Conservation (phyloP, 2,888 invertebrate genomes). For the Archips crataeganus region DNA sequence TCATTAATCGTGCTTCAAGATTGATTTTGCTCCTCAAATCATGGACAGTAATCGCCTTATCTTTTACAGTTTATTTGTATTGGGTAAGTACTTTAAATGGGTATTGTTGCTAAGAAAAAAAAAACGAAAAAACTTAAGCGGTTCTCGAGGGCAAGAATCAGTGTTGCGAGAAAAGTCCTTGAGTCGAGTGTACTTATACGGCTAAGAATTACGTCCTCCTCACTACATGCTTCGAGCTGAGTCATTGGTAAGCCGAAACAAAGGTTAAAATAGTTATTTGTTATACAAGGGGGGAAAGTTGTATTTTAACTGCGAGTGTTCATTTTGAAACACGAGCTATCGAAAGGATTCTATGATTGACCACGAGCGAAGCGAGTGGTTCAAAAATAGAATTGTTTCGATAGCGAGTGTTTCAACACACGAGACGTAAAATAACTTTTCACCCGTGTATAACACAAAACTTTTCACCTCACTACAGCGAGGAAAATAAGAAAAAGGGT, state of each 20-base stretch:
- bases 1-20: conserved; percentile 8
- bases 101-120: background rate
- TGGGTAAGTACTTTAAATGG: background rate
- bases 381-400: too few species aligned
- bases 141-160: conserved; percentile 1
- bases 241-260: background rate
- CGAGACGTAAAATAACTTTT: too few species aligned
- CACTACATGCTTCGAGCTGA: background rate
- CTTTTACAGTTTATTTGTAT: background rate
- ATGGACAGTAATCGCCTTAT: conserved; percentile 8
- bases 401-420: too few species aligned
- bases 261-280: too few species aligned
- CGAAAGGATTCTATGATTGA: too few species aligned
- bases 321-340: too few species aligned
- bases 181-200: background rate
- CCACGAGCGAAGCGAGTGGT: too few species aligned
- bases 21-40: conserved; percentile 14
- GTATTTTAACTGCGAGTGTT: too few species aligned
- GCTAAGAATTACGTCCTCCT: background rate
- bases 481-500: too few species aligned
- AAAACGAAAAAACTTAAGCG: conserved; percentile 1
- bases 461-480: too few species aligned
- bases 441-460: too few species aligned
- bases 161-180: background rate
- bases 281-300: too few species aligned